These are phyloP conservation scores for Margarornis squamiger DNA, from an alignment of 2,797 vertebrate genomes.

Conservation along the genomic window DNA sequence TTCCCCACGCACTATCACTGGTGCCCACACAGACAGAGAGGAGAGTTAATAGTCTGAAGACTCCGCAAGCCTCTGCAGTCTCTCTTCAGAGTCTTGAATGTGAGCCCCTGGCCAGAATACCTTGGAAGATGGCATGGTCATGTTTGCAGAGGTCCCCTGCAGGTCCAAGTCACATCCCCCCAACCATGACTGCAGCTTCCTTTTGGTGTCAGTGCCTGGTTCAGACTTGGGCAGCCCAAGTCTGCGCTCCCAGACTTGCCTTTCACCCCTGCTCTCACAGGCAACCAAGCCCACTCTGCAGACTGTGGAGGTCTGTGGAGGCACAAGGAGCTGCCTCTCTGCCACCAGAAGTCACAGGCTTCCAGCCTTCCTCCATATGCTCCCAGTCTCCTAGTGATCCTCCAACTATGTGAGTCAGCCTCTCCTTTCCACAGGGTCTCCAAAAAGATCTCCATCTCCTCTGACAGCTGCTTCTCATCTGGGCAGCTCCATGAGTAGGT, in stretches of 20 bases:
- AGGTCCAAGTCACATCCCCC: not conserved
- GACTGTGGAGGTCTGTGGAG: not conserved
- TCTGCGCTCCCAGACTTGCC: not conserved
- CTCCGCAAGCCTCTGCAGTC: not conserved
- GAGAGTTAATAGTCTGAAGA: not conserved
- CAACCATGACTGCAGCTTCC: rapidly evolving
- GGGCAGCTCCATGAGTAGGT: not conserved
- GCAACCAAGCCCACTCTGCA: not conserved
- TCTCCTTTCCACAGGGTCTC: too few relatives aligned
- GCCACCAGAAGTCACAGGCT: not conserved
- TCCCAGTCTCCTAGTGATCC: too few relatives aligned
- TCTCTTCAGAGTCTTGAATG: not conserved
- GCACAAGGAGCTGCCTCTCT: not conserved
- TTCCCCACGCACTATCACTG: not conserved
- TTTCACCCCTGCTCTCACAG: not conserved
- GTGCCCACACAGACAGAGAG: not conserved
- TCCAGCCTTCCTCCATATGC: not conserved
- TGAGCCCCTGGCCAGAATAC: not conserved
- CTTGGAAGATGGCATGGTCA: not conserved
- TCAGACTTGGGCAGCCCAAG: not conserved
- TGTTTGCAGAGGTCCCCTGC: not conserved
- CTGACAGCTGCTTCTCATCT: not conserved
- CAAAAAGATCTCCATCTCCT: not conserved
- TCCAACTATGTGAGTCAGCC: rapidly evolving
- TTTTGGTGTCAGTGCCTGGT: rapidly evolving